These are phyloP conservation scores for Paradoxurus hermaphroditus DNA, from an alignment of 2,113 vertebrate species.

Conservation along the genomic window DNA sequence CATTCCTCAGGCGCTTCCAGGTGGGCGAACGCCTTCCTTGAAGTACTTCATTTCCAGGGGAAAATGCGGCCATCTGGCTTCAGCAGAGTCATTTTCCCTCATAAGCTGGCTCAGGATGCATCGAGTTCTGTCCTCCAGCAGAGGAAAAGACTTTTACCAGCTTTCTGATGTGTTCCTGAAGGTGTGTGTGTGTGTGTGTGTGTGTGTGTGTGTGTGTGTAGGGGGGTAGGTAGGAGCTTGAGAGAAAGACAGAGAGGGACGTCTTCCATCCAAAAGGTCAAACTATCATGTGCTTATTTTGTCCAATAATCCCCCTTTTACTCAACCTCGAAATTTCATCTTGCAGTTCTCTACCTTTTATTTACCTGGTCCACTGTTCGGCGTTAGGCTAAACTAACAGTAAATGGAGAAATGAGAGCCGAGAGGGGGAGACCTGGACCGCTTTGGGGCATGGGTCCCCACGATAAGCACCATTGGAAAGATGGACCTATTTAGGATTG, in stretches of 20 bases:
- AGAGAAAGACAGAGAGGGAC: background rate
- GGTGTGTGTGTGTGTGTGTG: background rate
- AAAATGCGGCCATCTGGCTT: background rate
- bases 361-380: background rate
- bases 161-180: background rate
- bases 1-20: background rate
- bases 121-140: background rate
- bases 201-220: fast-evolving
- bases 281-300: background rate
- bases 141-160: background rate
- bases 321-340: background rate
- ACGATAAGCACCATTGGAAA: background rate
- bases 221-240: background rate
- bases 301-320: background rate
- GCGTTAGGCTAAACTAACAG: background rate
- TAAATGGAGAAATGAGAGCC: background rate
- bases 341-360: background rate
- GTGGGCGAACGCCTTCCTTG: background rate
- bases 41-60: background rate
- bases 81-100: background rate
- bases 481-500: background rate
- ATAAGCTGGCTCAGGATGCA: background rate
- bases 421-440: background rate
- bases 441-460: background rate
- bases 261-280: background rate